Evolutionary conservation across 2,113 vertebrate species (phyloP).

Genomic region (Ctenomys sociabilis): DNA sequence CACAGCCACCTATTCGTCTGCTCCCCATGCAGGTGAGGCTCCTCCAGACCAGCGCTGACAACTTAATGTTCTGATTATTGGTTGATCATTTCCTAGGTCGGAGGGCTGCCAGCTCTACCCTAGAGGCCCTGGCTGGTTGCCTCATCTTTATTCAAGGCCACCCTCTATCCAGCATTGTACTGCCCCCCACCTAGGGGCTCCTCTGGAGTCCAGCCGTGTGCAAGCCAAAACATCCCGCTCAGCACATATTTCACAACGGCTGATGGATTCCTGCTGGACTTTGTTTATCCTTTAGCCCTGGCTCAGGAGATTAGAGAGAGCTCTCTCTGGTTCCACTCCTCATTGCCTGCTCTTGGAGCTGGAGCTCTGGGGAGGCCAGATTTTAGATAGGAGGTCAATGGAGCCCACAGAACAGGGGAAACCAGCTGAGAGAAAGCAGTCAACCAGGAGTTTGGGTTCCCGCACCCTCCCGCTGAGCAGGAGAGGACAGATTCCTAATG

Average conservation of each 20-base stretch:
- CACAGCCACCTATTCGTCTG: background rate
- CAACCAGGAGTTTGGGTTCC: background rate
- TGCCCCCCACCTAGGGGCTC: slow-evolving; percentile 48
- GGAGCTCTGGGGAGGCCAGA: background rate
- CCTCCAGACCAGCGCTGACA: background rate
- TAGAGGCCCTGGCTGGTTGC: background rate
- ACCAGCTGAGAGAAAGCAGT: slow-evolving; percentile 28
- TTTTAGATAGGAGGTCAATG: background rate
- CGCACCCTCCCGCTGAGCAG: background rate
- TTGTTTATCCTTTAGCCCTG: slow-evolving; percentile 57
- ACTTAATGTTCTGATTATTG: slow-evolving; percentile 37
- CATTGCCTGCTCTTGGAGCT: background rate
- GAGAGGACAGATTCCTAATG: slow-evolving; percentile 13
- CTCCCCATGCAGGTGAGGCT: background rate
- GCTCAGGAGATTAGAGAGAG: slow-evolving; percentile 53
- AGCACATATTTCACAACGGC: slow-evolving; percentile 61
- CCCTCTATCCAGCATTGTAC: background rate
- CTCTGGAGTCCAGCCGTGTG: background rate
- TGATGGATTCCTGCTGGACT: slow-evolving; percentile 67
- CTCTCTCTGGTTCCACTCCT: background rate
- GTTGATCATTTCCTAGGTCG: background rate
- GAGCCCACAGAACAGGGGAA: background rate
- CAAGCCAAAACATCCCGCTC: slow-evolving; percentile 36
- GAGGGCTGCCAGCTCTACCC: background rate
- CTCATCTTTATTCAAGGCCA: slow-evolving; percentile 13